phyloP scores from a whole-genome alignment of 2,888 invertebrate genomes.

The Brachynemurus nebulosus region DNA sequence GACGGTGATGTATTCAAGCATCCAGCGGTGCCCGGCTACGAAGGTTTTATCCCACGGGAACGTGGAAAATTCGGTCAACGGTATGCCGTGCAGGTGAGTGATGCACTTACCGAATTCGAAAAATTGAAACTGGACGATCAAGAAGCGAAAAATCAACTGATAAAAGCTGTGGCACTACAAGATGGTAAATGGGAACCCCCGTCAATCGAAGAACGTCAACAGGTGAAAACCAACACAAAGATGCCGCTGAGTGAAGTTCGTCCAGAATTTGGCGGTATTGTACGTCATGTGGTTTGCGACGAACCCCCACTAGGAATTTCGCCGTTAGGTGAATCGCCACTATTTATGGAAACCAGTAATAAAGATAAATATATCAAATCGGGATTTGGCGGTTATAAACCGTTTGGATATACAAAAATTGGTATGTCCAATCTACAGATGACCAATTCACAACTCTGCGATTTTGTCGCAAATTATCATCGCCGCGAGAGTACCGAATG shows the following conservation, averaged over 20 bases:
- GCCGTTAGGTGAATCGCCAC: constrained; percentile 44
- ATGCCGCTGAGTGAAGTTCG: constrained; percentile 52
- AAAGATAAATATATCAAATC: constrained; percentile 48
- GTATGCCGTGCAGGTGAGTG: constrained; percentile 55
- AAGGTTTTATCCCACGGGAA: constrained; percentile 54
- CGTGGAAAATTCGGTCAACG: constrained; percentile 55
- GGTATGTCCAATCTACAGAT: constrained; percentile 49
- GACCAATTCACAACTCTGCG: constrained; percentile 56
- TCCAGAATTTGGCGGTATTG: constrained; percentile 51
- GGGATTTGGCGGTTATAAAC: constrained; percentile 30
- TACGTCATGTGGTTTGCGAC: constrained; percentile 43
- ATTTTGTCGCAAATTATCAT: constrained; percentile 62
- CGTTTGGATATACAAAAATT: constrained; percentile 20
- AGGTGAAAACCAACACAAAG: constrained; percentile 52
- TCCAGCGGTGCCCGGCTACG: constrained; percentile 61
- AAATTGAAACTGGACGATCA: constrained; percentile 42
- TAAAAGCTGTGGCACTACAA: constrained; percentile 43
- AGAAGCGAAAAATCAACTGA: constrained; percentile 42
- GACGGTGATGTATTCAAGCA: constrained; percentile 57
- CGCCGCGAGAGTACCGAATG: constrained; percentile 58
- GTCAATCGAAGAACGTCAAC: constrained; percentile 44
- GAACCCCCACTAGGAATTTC: constrained; percentile 45
- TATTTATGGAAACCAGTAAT: constrained; percentile 48
- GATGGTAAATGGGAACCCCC: constrained; percentile 48
- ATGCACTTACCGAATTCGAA: constrained; percentile 60